Evolutionary conservation across 2,888 invertebrate species (phyloP).

Genomic region (Aspidiotus rigidus): DNA sequence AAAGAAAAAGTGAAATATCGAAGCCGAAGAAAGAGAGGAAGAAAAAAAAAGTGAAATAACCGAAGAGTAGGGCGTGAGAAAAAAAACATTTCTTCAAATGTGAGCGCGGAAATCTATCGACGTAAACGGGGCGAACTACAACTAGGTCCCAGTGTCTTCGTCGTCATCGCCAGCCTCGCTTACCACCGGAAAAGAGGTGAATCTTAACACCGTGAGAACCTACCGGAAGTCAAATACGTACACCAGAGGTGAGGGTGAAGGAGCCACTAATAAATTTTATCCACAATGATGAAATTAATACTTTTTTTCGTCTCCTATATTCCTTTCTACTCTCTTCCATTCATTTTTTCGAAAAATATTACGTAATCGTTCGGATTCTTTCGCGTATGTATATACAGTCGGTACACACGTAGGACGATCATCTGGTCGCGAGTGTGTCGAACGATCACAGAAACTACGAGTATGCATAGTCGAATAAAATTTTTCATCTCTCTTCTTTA

Average conservation of each 20-base stretch:
- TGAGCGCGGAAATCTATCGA: constrained; percentile 13
- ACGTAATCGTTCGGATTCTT: neutral
- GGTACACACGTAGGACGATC: too few relatives aligned
- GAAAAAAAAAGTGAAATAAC: neutral
- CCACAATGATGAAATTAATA: constrained; percentile 29
- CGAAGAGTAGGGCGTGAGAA: constrained; percentile 30
- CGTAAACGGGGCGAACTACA: too few relatives aligned
- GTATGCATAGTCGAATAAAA: too few relatives aligned
- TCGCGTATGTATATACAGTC: too few relatives aligned
- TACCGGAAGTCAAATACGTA: constrained; percentile 25
- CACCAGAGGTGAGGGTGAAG: constrained; percentile 28
- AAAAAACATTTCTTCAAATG: constrained; percentile 9
- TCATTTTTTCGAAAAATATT: neutral
- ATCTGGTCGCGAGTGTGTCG: too few relatives aligned
- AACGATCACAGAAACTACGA: too few relatives aligned
- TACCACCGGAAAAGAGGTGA: constrained; percentile 31
- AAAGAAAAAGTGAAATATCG: neutral
- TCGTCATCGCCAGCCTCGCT: neutral
- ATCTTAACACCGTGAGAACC: constrained; percentile 33
- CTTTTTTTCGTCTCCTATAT: constrained; percentile 8
- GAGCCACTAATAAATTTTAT: constrained; percentile 31
- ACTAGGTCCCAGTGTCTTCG: constrained; percentile 11
- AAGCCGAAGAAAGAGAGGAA: neutral
- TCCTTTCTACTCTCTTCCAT: neutral
- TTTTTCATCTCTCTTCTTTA: neutral